Conservation (phyloP, 2,113 vertebrate genomes). For the Excalfactoria chinensis region DNA sequence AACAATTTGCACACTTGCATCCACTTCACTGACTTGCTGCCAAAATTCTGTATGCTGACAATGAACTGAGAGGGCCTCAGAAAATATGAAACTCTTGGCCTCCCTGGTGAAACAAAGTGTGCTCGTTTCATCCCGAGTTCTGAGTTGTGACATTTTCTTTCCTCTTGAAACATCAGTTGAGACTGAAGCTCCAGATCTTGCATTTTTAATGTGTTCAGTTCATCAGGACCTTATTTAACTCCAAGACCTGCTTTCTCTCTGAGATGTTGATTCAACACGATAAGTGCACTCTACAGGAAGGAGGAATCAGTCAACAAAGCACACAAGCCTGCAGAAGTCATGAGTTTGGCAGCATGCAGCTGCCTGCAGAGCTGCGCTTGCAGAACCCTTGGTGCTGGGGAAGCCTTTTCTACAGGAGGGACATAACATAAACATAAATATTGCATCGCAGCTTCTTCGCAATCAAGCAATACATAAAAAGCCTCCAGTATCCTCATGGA, state of each 20-base stretch:
- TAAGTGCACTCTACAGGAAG: conserved; percentile 24
- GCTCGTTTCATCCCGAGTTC: not conserved
- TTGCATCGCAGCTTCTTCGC: not conserved
- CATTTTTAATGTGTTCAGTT: conserved; percentile 4
- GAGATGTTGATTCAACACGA: conserved; percentile 54
- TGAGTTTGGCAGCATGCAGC: not conserved
- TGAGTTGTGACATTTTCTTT: not conserved
- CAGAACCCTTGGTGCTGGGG: not conserved
- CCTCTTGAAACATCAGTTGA: conserved; percentile 6
- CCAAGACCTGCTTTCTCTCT: conserved; percentile 21
- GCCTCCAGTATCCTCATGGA: not conserved
- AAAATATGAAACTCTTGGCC: not conserved
- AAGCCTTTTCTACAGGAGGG: not conserved
- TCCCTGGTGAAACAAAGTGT: not conserved
- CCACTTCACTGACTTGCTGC: not conserved
- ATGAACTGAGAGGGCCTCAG: not conserved
- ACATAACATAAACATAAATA: not conserved
- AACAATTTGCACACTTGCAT: not conserved
- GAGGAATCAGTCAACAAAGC: conserved; percentile 1
- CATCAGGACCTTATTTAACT: conserved; percentile 12
- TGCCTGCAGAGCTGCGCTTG: not conserved
- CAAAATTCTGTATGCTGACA: not conserved
- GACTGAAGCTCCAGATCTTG: conserved; percentile 1
- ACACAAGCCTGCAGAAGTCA: not conserved
- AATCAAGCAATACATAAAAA: not conserved